These are phyloP conservation scores for Drosophila willistoni DNA, from an alignment of 1,140 invertebrate species.

Conservation along the genomic window DNA sequence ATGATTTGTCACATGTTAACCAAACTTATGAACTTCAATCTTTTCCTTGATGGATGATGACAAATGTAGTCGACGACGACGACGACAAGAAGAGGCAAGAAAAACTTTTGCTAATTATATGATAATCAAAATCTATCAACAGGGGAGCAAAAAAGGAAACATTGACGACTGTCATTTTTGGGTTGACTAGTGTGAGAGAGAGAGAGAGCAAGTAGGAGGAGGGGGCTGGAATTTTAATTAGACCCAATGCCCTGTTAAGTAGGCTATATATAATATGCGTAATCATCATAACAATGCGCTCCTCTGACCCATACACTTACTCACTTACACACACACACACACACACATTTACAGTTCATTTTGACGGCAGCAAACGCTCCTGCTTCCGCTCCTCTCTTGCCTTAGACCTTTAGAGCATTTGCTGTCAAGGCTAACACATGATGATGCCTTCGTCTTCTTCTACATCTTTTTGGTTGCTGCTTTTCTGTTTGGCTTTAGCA, in stretches of 20 bases:
- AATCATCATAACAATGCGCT: conserved; percentile 75
- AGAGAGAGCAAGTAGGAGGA: not conserved
- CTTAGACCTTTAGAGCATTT: not conserved
- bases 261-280: conserved; percentile 43
- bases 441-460: conserved; percentile 26
- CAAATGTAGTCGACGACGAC: conserved; percentile 44
- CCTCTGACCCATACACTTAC: conserved; percentile 14
- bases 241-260: conserved; percentile 35
- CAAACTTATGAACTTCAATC: conserved; percentile 37
- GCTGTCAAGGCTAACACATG: conserved; percentile 47
- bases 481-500: conserved; percentile 54
- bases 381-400: not conserved
- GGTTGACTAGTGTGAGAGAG: not conserved
- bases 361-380: conserved; percentile 25
- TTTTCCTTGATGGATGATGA: conserved; percentile 56
- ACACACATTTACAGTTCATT: conserved; percentile 53
- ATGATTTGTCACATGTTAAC: conserved; percentile 52
- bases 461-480: conserved; percentile 12
- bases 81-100: not conserved
- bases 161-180: conserved; percentile 54
- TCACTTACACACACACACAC: conserved; percentile 9
- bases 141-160: conserved; percentile 13
- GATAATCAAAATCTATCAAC: conserved; percentile 72
- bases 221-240: conserved; percentile 2
- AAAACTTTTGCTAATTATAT: conserved; percentile 64